Conservation (phyloP, 2,113 vertebrate species). For the Carassius carassius region DNA sequence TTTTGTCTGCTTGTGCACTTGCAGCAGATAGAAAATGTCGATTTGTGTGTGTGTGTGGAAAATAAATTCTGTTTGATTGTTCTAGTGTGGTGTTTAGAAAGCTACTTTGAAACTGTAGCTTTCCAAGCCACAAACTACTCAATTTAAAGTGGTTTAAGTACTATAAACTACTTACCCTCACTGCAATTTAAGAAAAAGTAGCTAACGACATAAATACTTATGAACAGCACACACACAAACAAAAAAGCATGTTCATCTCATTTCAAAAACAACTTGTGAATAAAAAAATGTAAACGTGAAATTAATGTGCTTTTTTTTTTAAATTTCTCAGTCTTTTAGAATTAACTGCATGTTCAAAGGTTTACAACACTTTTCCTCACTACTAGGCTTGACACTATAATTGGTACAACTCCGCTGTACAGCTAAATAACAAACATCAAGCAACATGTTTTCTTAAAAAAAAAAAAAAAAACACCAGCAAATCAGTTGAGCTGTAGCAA, state of each 20-base stretch:
- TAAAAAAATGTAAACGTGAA: no score
- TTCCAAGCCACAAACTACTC: not conserved
- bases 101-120: not conserved
- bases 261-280: not conserved
- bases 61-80: not conserved
- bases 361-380: not conserved
- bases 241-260: not conserved
- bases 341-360: not conserved
- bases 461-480: not conserved
- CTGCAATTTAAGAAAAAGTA: not conserved
- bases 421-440: slow-evolving; percentile 28
- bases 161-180: not conserved
- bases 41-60: not conserved
- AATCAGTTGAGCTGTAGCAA: slow-evolving; percentile 38
- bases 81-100: not conserved
- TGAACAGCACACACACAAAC: not conserved
- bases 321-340: not conserved
- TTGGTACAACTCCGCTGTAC: not conserved
- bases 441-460: not conserved
- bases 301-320: not conserved
- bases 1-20: slow-evolving; percentile 39
- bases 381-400: slow-evolving; percentile 5
- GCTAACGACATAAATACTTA: no score
- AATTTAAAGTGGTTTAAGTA: not conserved
- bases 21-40: not conserved